phyloP scores from a whole-genome alignment of 2,113 vertebrate species.

The Ochotona curzoniae region DNA sequence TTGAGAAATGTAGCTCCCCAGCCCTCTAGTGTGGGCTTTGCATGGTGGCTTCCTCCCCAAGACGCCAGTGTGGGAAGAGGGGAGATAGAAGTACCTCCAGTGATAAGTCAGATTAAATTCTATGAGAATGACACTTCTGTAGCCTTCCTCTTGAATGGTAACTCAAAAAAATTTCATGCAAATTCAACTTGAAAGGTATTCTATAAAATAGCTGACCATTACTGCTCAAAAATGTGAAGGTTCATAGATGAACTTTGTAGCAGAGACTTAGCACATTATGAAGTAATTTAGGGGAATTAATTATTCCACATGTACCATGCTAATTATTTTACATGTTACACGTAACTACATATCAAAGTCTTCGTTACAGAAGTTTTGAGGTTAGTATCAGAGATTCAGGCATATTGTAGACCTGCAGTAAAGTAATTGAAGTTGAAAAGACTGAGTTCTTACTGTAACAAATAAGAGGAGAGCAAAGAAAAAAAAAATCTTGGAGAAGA shows the following conservation, averaged over 20 bases:
- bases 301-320: neutral
- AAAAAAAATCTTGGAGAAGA: neutral
- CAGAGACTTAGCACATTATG: too few species aligned
- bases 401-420: neutral
- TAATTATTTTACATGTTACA: conserved; percentile 12
- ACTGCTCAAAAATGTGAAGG: neutral
- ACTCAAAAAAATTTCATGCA: neutral
- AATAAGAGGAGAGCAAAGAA: neutral
- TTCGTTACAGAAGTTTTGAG: neutral
- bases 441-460: neutral
- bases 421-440: neutral
- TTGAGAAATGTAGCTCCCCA: neutral
- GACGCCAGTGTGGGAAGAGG: neutral
- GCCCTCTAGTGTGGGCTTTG: neutral
- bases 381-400: neutral
- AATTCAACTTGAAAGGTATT: neutral
- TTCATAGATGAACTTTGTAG: too few species aligned
- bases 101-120: neutral
- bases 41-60: neutral
- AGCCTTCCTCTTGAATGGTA: neutral
- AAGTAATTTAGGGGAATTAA: neutral
- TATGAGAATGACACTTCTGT: neutral
- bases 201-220: neutral
- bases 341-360: neutral
- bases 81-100: neutral